phyloP scores from a whole-genome alignment of 2,797 vertebrate genomes.

The Bufotes viridis region DNA sequence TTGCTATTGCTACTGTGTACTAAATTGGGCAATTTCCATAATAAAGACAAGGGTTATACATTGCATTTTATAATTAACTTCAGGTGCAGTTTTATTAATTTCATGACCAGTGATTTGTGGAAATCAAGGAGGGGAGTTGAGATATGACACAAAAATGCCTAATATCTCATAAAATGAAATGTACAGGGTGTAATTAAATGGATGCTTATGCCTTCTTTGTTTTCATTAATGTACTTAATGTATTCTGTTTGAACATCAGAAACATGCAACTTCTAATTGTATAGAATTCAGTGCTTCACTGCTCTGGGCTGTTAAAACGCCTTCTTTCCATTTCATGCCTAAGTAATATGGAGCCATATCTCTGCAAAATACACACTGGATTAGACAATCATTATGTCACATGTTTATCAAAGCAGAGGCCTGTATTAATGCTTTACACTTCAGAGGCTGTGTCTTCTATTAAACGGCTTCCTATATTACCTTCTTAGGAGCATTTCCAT shows the following conservation, averaged over 20 bases:
- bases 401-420: constrained; percentile 59
- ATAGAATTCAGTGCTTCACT: constrained; percentile 47
- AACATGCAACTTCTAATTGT: constrained; percentile 56
- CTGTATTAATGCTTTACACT: constrained; percentile 46
- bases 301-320: constrained; percentile 54
- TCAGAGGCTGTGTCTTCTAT: constrained; percentile 51
- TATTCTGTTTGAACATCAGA: constrained; percentile 60
- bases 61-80: constrained; percentile 7
- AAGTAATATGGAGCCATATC: constrained; percentile 56
- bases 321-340: constrained; percentile 52
- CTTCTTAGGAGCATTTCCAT: constrained; percentile 40
- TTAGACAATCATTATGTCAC: constrained; percentile 50
- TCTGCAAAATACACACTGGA: constrained; percentile 56
- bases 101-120: constrained; percentile 13
- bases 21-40: constrained; percentile 10
- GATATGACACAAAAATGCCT: constrained; percentile 27
- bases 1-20: not conserved
- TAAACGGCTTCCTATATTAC: constrained; percentile 37
- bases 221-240: constrained; percentile 57
- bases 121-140: constrained; percentile 20
- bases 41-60: not conserved
- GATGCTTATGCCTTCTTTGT: constrained; percentile 51
- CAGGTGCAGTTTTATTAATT: constrained; percentile 4
- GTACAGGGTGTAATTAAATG: constrained; percentile 48
- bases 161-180: constrained; percentile 41